Base-by-base conservation (phyloP, 2,888 invertebrate species). In the Amitus sp. region DNA sequence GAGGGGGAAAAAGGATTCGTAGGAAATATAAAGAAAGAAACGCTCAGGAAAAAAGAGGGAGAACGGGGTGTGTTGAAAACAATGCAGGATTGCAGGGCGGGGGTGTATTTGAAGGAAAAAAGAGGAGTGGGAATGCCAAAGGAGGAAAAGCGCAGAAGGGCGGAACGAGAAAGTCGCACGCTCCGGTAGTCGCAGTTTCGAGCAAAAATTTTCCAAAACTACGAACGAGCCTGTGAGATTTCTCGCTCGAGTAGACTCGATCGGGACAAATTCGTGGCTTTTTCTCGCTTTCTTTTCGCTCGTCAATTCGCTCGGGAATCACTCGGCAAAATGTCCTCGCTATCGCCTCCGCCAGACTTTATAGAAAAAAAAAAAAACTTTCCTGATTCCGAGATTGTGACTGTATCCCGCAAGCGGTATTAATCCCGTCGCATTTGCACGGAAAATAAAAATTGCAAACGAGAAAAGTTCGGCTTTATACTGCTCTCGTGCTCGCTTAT, bases 81-180 rank as follows among this genome's bases (percentile, higher is more conserved):
- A n/a, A n/a, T n/a, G n/a, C n/a, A n/a, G n/a, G n/a, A n/a, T n/a
- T n/a, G n/a, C n/a, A n/a, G n/a, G n/a, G n/a, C n/a, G n/a, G n/a
- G n/a, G n/a, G n/a, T n/a, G n/a, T n/a, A n/a, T n/a, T n/a, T n/a
- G n/a, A n/a, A n/a, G n/a, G n/a, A n/a, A n/a, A n/a, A n/a, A n/a
- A n/a, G n/a, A n/a, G n/a, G n/a, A n/a, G n/a, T n/a, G n/a, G n/a
- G n/a, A n/a, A n/a, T n/a, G n/a, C n/a, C n/a, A n/a, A n/a, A n/a
- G n/a, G n/a, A n/a, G n/a, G n/a, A n/a, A n/a, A n/a, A n/a, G n/a
- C n/a, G n/a, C n/a, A n/a, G n/a, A n/a, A 43, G 23, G 37, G 47
- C 40, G 59, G 53, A 54, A 59, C 45, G 49, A 54, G 58, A 58
- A 47, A 52, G 51, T 57, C 51, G 42, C 30, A 46, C 46, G 51